Base-by-base conservation (phyloP, 2,888 invertebrate species). In the Augiades crinisus region DNA sequence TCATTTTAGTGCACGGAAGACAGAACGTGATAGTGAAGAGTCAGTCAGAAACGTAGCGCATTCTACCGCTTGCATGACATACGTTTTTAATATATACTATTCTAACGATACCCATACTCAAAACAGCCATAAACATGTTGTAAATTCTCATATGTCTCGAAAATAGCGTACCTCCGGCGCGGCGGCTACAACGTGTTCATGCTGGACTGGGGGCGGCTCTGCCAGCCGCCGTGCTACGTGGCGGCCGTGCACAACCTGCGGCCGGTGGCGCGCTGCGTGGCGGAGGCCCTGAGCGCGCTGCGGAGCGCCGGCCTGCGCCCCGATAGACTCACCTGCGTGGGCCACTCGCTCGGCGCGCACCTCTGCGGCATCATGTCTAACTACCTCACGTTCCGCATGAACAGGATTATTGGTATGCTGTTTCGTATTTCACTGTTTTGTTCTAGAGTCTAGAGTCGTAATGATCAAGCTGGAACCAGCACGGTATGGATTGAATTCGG, bases 281-380 rank as follows among this genome's bases (percentile, higher is more conserved):
- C 94, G 0, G 91, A 91, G 13, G 90, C 93, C 2, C 75, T 95
- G 33, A 92, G 91, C 3, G 83, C 86, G 2, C 80, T 95, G 43
- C 88, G 95, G 17, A 88, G 91, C 55, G 91, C 93, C 2, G 95
- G 95, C 0, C 78, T 94, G 34, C 84, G 91, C 45, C 92, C 94
- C 2, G 91, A 92, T 57, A 81, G 89, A 34, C 91, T 94, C 27
- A 94, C 93, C 0, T 95, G 95, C 71, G 93, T 95, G 1, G 95
- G 95, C 0, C 95, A 95, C 78, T 94, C 94, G 3, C 81, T 94
- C 31, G 95, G 95, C 0, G 94, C 95, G 0, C 95, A 95, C 68
- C 80, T 94, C 47, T 95, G 95, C 63, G 95, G 95, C 6, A 90
- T 95, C 54, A 92, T 95, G 61, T 92, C 95, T 0, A 93, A 94